Conservation (phyloP, 2,113 vertebrate species). For the Microcebus jonahi region DNA sequence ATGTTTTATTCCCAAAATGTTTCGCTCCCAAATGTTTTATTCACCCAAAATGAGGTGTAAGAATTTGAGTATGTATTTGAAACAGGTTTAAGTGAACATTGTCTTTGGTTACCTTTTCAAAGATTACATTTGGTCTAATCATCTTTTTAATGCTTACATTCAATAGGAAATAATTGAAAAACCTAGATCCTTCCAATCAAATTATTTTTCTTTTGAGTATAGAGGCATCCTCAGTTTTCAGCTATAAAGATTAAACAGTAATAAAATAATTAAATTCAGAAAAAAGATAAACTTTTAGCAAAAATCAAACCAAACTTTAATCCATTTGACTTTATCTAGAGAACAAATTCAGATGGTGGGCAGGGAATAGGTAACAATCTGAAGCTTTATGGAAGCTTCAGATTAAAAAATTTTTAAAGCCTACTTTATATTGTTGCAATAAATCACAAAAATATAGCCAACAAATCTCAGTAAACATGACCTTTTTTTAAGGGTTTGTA, state of each 20-base stretch:
- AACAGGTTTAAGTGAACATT: not conserved
- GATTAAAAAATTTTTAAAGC: not conserved
- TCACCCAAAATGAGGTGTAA: not conserved
- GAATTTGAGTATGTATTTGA: not conserved
- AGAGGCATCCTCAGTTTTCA: not conserved
- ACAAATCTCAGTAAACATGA: conserved; percentile 54
- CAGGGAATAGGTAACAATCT: rapidly evolving
- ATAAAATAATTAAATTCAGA: not conserved
- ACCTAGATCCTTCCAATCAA: not conserved
- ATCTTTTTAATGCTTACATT: not conserved
- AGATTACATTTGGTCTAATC: not conserved
- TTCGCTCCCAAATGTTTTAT: not conserved
- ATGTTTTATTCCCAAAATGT: not conserved
- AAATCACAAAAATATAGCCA: conserved; percentile 48
- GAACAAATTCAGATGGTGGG: not conserved
- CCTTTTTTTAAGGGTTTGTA: conserved; percentile 64
- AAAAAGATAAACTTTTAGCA: not conserved
- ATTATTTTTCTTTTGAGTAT: not conserved
- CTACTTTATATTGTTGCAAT: conserved; percentile 24
- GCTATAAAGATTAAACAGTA: not conserved
- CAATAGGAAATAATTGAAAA: not conserved
- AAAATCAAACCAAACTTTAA: not conserved
- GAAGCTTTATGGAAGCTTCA: not conserved
- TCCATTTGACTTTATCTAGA: not conserved
- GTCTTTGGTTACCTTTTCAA: not conserved